A percentile compares a stretch with the other conserved stretches of the same genome.
These are phyloP conservation scores for Pentalonia nigronervosa DNA, from an alignment of 1,140 invertebrate species.

Conservation along the genomic window DNA sequence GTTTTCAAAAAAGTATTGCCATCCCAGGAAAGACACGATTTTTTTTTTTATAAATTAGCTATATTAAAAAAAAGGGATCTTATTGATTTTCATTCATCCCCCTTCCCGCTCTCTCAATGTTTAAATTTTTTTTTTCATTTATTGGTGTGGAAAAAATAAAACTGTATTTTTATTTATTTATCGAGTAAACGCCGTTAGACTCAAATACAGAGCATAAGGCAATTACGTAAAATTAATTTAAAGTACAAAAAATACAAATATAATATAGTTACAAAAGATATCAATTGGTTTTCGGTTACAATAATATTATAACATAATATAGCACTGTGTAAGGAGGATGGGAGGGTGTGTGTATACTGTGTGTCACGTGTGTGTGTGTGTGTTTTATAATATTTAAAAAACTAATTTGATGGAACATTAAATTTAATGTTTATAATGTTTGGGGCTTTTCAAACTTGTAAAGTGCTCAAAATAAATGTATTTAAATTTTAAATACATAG, in stretches of 20 bases:
- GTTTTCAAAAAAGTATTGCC: not conserved
- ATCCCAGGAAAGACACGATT: not conserved
- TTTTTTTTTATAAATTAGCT: not conserved
- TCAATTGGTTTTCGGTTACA: not conserved
- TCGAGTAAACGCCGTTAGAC: not conserved
- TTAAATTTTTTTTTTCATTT: not conserved
- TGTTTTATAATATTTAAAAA: not conserved
- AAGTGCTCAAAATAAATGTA: not conserved
- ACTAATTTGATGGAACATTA: not conserved
- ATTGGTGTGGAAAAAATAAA: not conserved
- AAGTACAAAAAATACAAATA: not conserved
- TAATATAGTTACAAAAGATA: not conserved
- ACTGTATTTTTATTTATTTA: not conserved
- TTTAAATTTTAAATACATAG: not conserved
- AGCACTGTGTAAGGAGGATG: not conserved
- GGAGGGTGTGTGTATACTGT: not conserved
- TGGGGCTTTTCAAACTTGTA: not conserved
- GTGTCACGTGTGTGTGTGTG: not conserved
- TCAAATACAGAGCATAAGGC: not conserved
- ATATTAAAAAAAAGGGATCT: not conserved
- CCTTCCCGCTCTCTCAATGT: fast-evolving
- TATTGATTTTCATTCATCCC: not conserved
- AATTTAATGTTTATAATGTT: not conserved
- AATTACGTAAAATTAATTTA: not conserved
- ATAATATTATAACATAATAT: not conserved